Evolutionary conservation across 2,797 vertebrate genomes (phyloP), one percentile per base, ranked within the genome.

Genomic region (Epinephelus malabaricus): DNA sequence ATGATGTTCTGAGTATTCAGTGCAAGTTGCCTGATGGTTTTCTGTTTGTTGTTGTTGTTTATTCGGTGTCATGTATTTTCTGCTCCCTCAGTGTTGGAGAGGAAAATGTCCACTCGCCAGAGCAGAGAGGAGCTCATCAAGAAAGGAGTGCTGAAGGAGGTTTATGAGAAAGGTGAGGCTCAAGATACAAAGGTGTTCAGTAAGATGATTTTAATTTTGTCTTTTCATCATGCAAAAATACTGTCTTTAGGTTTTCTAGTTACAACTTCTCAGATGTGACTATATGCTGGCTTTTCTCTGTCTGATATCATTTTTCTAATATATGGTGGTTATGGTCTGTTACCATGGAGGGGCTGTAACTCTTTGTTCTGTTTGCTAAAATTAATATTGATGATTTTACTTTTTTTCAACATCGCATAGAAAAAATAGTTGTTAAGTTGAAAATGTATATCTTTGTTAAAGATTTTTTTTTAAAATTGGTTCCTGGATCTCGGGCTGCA

Each of bases 111-210:
- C 2, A 98, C 96, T 79, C 96, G 98, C 69, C 97, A 99, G 93
- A 99, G 98, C 96, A 96, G 98, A 96, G 98, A 99, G 83, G 97
- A 99, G 89, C 97, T 99, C 74, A 99, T 99, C 94, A 98, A 98
- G 92, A 96, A 98, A 88, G 98, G 98, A n/a, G 96, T 99, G 68
- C 91, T 99, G 87, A 98, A 98, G 94, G 98, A 99, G 92, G 96
- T 98, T 76, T 97, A 96, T 67, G 98, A 99, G 80, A 99, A 97
- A 96, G 98, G 98, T 99, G 92, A 95, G 47, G 40, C 40, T 12
- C 40, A 43, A 43, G 34, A 34, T 34, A 34, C 34, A 34, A 34
- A 34, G 34, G 34, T 34, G 34, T 34, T 34, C 34, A 34, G 8
- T 34, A 34, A 34, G 8, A 34, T 10, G 2, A 9, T 64, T 46